Base-by-base conservation (phyloP, 2,113 vertebrate species). In the Phoxinus phoxinus region DNA sequence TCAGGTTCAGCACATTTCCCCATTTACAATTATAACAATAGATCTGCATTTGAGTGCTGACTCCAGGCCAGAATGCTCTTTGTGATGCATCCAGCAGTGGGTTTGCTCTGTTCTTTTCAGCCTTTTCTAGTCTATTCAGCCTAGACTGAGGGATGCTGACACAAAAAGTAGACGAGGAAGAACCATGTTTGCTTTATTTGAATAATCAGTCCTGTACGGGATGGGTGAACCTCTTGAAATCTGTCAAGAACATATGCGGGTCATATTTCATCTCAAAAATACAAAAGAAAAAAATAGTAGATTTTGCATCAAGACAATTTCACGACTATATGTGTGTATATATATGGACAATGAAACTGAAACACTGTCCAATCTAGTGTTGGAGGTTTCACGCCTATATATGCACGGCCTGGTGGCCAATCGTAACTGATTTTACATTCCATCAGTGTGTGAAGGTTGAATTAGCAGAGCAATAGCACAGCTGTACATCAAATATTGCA, bases 1-100 rank as follows among this genome's bases (percentile, higher is more conserved):
- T 81, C 80, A 69, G 80, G 80, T 81, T 81, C 80, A 81, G 61
- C 44, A 81, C 17, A 11, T 81, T 81, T 69, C 80, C 27, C 17
- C 19, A 35, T 69, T 81, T 69, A 81, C 80, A 53, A 67, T 51
- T 51, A 30, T 11, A 81, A 67, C 79, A 81, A 81, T 35, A 69
- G 80, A 81, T 69, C 44, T 35, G 61, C 61, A 51, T 35, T 53
- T 51, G 27, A 65, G 27, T 1, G 78, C n/a, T 46, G n/a, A 65
- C 78, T 46, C 15, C 56, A 61, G 12, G 32, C 46, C 79, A 81
- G 25, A 81, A 81, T 67, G 41, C 15, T 35, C 79, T 81, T 48
- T 69, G 61, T 81, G 32, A 79, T 59, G 15, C 35, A 79, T 8
- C 32, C 21, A 41, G 32, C 61, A 53, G 25, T 67, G n/a, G 32